phyloP scores from a whole-genome alignment of 2,113 vertebrate genomes.

The Perccottus glenii region DNA sequence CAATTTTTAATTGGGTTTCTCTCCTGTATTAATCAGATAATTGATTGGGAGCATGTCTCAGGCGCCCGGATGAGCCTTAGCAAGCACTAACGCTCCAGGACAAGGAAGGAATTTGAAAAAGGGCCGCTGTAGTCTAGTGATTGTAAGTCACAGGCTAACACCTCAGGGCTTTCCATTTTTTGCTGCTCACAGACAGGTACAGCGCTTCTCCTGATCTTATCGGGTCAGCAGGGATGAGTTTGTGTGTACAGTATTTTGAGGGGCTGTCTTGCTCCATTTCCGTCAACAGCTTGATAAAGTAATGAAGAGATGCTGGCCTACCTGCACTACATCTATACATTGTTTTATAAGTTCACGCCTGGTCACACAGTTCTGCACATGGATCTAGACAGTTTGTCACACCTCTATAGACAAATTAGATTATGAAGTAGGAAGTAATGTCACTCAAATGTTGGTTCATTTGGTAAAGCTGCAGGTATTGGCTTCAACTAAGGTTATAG shows the following conservation, averaged over 20 bases:
- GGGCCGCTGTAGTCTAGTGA: conserved; percentile 9
- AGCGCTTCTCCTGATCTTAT: conserved; percentile 25
- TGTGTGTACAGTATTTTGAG: conserved; percentile 34
- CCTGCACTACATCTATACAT: conserved; percentile 6
- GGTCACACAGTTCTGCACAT: too few relatives aligned
- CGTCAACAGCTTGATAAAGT: conserved; percentile 37
- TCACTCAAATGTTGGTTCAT: too few relatives aligned
- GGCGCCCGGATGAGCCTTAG: conserved; percentile 28
- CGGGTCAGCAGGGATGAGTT: conserved; percentile 22
- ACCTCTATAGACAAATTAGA: too few relatives aligned
- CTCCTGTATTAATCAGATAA: conserved; percentile 63
- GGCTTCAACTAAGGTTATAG: too few relatives aligned
- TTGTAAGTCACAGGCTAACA: conserved; percentile 8
- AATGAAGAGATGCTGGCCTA: conserved; percentile 39
- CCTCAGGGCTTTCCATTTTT: conserved; percentile 15
- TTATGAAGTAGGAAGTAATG: too few relatives aligned
- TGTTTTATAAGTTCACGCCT: not conserved
- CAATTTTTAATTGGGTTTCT: conserved; percentile 71
- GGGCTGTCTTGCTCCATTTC: conserved; percentile 57
- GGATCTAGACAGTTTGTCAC: too few relatives aligned
- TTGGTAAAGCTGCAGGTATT: too few relatives aligned
- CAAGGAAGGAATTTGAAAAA: not conserved
- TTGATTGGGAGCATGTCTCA: conserved; percentile 51
- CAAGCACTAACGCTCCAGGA: conserved; percentile 26
- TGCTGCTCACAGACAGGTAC: conserved; percentile 21